These are phyloP conservation scores for Pammene fasciana DNA, from an alignment of 2,888 invertebrate genomes.

Conservation along the genomic window DNA sequence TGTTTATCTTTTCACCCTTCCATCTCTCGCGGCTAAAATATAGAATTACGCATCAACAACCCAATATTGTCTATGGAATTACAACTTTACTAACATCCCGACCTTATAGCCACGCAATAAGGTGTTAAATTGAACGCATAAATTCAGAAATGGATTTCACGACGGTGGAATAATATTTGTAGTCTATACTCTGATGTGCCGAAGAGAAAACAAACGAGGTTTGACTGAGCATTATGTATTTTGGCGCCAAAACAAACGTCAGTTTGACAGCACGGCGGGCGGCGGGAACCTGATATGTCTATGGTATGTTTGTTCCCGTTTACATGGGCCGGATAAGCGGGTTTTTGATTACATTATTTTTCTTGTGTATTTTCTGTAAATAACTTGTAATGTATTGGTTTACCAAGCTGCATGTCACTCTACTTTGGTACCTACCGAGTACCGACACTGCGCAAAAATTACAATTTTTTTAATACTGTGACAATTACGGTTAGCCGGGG, in stretches of 20 bases:
- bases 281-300: conserved; percentile 78
- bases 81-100: conserved; percentile 22
- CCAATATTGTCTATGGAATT: conserved; percentile 42
- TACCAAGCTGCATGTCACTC: conserved; percentile 44
- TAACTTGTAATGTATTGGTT: conserved; percentile 44
- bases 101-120: conserved; percentile 49
- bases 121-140: conserved; percentile 52
- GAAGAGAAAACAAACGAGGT: conserved; percentile 80
- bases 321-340: conserved; percentile 76
- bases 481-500: too few relatives aligned
- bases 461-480: too few relatives aligned
- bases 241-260: conserved; percentile 84
- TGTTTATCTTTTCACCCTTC: conserved; percentile 83
- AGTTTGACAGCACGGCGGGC: conserved; percentile 82
- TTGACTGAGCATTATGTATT: conserved; percentile 81
- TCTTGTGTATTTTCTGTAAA: conserved; percentile 58
- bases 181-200: conserved; percentile 73
- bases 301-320: conserved; percentile 77
- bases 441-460: too few relatives aligned
- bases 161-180: conserved; percentile 58
- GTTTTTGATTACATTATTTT: conserved; percentile 73
- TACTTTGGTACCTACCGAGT: not conserved
- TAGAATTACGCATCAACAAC: conserved; percentile 77
- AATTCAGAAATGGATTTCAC: conserved; percentile 45
- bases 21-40: conserved; percentile 78